Base-by-base conservation (phyloP, 2,888 invertebrate species). In the Orchestes rusci region DNA sequence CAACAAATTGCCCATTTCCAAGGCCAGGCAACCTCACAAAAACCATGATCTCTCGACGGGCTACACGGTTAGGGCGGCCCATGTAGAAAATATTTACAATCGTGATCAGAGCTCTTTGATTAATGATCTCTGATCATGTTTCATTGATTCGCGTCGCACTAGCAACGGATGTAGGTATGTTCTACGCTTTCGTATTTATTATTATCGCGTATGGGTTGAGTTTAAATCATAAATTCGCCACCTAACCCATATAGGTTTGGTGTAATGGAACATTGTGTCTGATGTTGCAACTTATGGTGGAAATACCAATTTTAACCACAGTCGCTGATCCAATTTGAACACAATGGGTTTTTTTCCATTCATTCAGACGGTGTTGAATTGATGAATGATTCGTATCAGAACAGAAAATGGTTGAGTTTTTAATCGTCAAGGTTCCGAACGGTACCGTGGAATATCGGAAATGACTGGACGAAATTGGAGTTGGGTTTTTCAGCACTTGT, bases 11-110 rank as follows among this genome's bases (percentile, higher is more conserved):
- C n/a, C n/a, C n/a, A n/a, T n/a, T n/a, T n/a, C n/a, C n/a, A n/a
- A n/a, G n/a, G n/a, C n/a, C n/a, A n/a, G n/a, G n/a, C n/a, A n/a
- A n/a, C n/a, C n/a, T n/a, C n/a, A n/a, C n/a, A n/a, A n/a, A n/a
- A n/a, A n/a, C n/a, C n/a, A n/a, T n/a, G n/a, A n/a, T n/a, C n/a
- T n/a, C n/a, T n/a, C n/a, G n/a, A n/a, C n/a, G n/a, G n/a, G n/a
- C n/a, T n/a, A 49, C 49, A 49, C 45, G 49, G 39, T 49, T 49
- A 42, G 49, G 49, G 49, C 45, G 45, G 49, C 48, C 48, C 48
- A 45, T 45, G 41, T n/a, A n/a, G n/a, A 48, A 48, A 44, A 48
- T 48, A 48, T 48, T 48, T 48, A 48, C 48, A 48, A 48, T 48
- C 23, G 32, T 43, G 43, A 48, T 48, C 48, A 44, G 10, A 37